These are phyloP conservation scores for Malurus elegans DNA, from an alignment of 2,113 vertebrate species.

Conservation along the genomic window DNA sequence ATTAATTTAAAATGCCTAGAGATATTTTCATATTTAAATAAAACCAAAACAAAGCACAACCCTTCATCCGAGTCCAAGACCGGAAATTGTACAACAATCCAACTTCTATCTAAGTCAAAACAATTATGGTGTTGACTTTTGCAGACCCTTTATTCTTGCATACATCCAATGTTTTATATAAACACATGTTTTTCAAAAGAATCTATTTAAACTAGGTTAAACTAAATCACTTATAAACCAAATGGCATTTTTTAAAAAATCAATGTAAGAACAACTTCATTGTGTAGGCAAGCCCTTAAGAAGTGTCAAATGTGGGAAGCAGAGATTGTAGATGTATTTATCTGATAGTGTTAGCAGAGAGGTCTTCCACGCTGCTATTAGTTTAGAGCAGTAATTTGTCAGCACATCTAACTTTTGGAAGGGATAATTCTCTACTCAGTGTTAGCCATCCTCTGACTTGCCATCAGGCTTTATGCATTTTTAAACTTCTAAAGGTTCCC, in stretches of 20 bases:
- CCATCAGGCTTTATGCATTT: background rate
- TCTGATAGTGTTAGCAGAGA: constrained; percentile 36
- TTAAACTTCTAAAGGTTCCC: background rate
- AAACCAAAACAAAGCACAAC: background rate
- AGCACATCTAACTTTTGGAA: background rate
- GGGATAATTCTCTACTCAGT: background rate
- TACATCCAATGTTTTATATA: background rate
- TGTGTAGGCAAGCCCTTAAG: constrained; percentile 57
- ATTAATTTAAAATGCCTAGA: constrained; percentile 20
- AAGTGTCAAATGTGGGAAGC: constrained; percentile 58
- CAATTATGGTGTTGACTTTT: background rate
- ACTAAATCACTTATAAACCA: constrained; percentile 41
- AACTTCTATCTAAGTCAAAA: constrained; percentile 4
- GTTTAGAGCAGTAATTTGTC: constrained; percentile 27
- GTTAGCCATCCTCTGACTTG: background rate
- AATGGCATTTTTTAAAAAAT: constrained; percentile 35
- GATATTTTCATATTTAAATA: background rate
- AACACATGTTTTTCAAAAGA: background rate
- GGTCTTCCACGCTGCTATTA: constrained; percentile 27
- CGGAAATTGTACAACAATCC: background rate
- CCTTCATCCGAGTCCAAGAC: constrained; percentile 14
- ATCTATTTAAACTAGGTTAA: constrained; percentile 1
- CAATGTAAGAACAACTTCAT: constrained; percentile 35
- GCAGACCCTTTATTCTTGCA: background rate
- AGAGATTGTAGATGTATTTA: constrained; percentile 38